Percentiles rank a stretch among this genome's conserved stretches.
phyloP scores from a whole-genome alignment of 1,140 invertebrate genomes.

The Bombus picipes region DNA sequence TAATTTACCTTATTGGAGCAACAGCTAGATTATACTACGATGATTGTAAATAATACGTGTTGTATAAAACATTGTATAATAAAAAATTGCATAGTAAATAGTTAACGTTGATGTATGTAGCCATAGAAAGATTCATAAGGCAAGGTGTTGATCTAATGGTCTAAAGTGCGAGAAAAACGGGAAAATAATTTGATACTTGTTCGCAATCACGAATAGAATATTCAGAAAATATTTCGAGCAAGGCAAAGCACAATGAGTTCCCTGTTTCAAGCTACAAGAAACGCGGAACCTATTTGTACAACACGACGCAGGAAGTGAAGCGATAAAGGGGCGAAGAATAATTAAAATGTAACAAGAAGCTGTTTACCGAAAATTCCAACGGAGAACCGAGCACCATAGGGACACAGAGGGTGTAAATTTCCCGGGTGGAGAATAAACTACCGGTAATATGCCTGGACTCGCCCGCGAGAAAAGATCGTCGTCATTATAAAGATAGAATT shows the following conservation, averaged over 20 bases:
- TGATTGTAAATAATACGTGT: too few species aligned
- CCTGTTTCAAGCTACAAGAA: not conserved
- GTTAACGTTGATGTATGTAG: not conserved
- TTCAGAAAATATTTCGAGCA: not conserved
- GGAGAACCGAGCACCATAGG: not conserved
- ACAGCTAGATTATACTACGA: too few species aligned
- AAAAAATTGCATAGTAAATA: not conserved
- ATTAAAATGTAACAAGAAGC: constrained; percentile 48
- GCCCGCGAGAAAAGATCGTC: constrained; percentile 50
- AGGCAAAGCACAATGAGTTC: not conserved
- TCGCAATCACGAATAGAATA: not conserved
- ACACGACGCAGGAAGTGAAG: not conserved
- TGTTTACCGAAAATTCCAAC: constrained; percentile 50
- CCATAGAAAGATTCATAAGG: not conserved
- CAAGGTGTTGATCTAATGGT: not conserved
- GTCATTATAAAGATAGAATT: constrained; percentile 58
- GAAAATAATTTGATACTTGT: not conserved
- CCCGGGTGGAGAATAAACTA: constrained; percentile 45
- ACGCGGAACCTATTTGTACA: constrained; percentile 6
- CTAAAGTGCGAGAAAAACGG: not conserved
- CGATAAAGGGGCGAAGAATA: constrained; percentile 17
- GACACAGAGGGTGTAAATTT: constrained; percentile 33
- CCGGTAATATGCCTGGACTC: constrained; percentile 35
- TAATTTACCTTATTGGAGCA: too few species aligned
- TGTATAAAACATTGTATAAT: too few species aligned